Base-by-base conservation (phyloP, 2,797 vertebrate genomes). In the Sebastes nivosus region DNA sequence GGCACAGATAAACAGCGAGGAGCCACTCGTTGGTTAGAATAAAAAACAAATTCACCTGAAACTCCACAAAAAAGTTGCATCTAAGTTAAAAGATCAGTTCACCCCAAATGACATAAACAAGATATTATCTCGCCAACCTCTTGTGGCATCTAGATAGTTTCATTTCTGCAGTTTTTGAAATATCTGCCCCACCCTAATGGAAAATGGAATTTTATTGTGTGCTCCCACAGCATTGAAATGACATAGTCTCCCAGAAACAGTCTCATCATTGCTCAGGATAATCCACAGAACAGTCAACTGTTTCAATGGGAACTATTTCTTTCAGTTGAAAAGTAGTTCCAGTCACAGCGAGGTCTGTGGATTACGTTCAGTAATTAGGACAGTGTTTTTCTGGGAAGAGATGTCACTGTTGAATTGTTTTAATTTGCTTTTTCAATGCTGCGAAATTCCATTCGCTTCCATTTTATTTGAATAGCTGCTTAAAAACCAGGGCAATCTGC, bases 1-100 rank as follows among this genome's bases (percentile, higher is more conserved):
- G 72, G 59, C 10, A 55, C 67, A 85, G 84, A 79, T 68, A 80
- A 77, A 80, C 66, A 77, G 20, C 2, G 30, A 75, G 71, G 11
- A 82, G 52, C 6, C 13, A 4, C 75, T 83, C 52, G 66, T 72
- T 75, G 81, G 65, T 79, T 68, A 55, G 27, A 74, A 59, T 38
- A 52, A 66, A 64, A 22, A 67, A 63, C 2, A 1, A 42, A 61
- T 65, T 10, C 58, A 65, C 18, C 54, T 12, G 2, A 80, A 77
- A 80, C 55, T 67, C 42, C 4, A n/a, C 9, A 30, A 52, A 8
- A n/a, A 80, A 68, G 68, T 65, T 64, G 5, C 59, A 81, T 59
- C 29, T 6, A 55, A 77, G 52, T 74, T 68, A 58, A 81, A 63
- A 14, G 9, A 74, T 68, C 16, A 75, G 46, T 70, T 86, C 9